A percentile compares a stretch with the other conserved stretches of the same genome.
These are phyloP conservation scores for Geophilus truncorum DNA, from an alignment of 2,888 invertebrate genomes.

Conservation along the genomic window DNA sequence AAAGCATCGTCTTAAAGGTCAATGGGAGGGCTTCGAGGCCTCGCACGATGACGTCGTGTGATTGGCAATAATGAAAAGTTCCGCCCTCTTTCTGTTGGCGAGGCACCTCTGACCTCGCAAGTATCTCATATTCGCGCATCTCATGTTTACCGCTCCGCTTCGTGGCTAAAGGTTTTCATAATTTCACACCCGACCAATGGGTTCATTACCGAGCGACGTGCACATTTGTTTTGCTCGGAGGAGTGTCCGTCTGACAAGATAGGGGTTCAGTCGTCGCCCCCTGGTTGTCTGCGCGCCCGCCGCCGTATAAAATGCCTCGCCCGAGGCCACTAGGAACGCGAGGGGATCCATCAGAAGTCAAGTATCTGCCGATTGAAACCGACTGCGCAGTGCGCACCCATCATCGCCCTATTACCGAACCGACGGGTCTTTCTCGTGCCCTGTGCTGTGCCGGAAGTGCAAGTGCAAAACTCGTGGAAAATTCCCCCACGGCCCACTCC, in stretches of 20 bases:
- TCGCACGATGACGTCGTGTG: neutral
- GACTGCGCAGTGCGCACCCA: neutral
- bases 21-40: neutral
- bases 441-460: neutral
- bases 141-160: neutral
- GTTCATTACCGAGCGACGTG: neutral
- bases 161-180: neutral
- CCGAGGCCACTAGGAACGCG: neutral
- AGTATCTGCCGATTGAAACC: neutral
- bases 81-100: neutral
- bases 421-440: neutral
- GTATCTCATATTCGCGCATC: slow-evolving; percentile 4
- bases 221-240: neutral
- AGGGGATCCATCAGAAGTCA: slow-evolving; percentile 10
- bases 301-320: neutral
- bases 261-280: neutral
- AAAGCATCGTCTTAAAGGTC: neutral
- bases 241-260: neutral
- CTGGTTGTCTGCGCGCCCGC: neutral
- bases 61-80: slow-evolving; percentile 1
- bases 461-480: too few species aligned
- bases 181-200: neutral
- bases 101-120: neutral
- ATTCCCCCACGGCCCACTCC: too few species aligned
- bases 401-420: neutral